Evolutionary conservation across 2,888 invertebrate genomes (phyloP), one percentile per base, ranked within the genome.

Genomic region (Pyrrhia umbra): DNA sequence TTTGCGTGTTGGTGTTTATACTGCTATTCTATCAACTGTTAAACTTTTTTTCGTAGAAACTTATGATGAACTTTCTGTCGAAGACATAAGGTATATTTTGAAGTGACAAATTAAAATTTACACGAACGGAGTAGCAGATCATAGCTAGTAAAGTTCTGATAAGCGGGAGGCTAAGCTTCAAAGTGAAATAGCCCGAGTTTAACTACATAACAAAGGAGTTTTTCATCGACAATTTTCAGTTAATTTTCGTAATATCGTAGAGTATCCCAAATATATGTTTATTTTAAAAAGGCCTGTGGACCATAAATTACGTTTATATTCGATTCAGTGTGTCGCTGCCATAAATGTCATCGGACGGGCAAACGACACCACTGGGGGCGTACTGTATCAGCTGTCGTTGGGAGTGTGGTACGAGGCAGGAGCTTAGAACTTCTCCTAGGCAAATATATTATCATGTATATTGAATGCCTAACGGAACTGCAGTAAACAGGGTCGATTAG

Each of bases 311-410:
- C 76, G 78, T 85, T 88, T 85, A 87, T 85, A 79, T 76, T 79
- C 82, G 78, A 82, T 79, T 75, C 83, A 82, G 80, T 76, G 73
- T 79, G 76, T 64, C 64, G 66, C 63, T 69, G 82, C 87, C 80
- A 88, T 90, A 89, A 89, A 89, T 85, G 90, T 89, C 90, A 87
- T 86, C 87, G 84, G 80, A 79, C 79, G 77, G 83, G 86, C 82
- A 83, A 88, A 90, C 88, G 85, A 81, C 82, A 76, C 89, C 85
- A 79, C 81, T 64, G 89, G 89, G 89, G 83, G 81, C 79, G 68
- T 65, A 80, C 76, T 76, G 85, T 85, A 84, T 87, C 88, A 87
- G 86, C 85, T 85, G 87, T 80, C 81, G 82, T 58, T 73, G 57
- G 61, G 23, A 6, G 39, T 10, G 37, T 60, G 77, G 75, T n/a